Evolutionary conservation across 2,797 vertebrate genomes (phyloP), one percentile per base, ranked within the genome.

Genomic region (Tamandua tetradactyla): DNA sequence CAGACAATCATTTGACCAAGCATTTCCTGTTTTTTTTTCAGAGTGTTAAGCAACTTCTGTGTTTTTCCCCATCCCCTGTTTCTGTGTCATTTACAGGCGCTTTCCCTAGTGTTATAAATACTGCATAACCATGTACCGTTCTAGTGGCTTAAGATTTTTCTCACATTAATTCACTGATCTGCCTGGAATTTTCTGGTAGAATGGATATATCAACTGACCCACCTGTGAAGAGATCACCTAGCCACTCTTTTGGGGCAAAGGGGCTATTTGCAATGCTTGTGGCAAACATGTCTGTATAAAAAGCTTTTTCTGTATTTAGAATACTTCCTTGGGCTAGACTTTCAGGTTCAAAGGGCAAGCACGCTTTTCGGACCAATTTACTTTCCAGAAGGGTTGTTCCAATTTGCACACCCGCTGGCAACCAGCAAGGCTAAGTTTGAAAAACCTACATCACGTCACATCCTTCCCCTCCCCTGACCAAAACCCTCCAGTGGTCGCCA

Each of bases 231-330:
- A 74, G 8, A 4, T 44, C 13, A 59, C n/a, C 37, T 37, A 9
- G 1, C 22, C 14, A 8, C 40, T 69, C 35, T 22, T 40, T 64
- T 75, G 0, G 22, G 64, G 71, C 42, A 47, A n/a, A 2, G 0
- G 17, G 68, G 10, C 47, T 62, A 3, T 18, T 82, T 22, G 42
- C 30, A 3, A 47, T 11, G 79, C 52, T 44, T 44, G 27, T 25
- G 49, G 81, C 0, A 2, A 87, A 27, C 30, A 68, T 89, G 76
- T 95, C 57, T 72, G 84, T 59, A n/a, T 2, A 69, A 6, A 75
- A 92, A 93, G 35, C 25, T 55, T 47, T 84, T 78, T 71, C 83
- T 84, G 52, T 57, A 80, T 91, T 68, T 89, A 86, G 83, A 87
- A 87, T 57, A 8, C 52, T 91, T 94, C 80, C 92, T 93, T 62